Evolutionary conservation across 1,140 invertebrate genomes (phyloP), one percentile per base, ranked within the genome.

Genomic region (Conus betulinus): DNA sequence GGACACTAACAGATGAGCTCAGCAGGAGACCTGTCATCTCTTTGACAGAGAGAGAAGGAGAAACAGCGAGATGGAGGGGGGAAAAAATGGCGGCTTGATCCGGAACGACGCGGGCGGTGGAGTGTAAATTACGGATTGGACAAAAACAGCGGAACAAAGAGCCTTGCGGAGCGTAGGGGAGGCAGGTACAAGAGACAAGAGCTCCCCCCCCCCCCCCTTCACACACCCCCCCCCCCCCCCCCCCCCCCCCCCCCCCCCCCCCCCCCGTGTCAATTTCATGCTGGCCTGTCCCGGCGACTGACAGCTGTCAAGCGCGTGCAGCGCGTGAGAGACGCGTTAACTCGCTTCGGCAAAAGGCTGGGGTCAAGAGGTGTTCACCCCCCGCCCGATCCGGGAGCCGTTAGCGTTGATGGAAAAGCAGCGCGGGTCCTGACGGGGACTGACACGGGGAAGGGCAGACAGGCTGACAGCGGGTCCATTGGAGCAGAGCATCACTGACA

Each of bases 241-340:
- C 39, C 39, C 39, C 39, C 0, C 39, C 39, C 39, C 39, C 39
- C 0, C 39, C 39, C 39, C 39, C 39, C 39, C 0, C 39, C 39
- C 0, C 3, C 39, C 82, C 82, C 55, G 82, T 84, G 82, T 84
- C 82, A 15, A 84, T 84, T 84, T 84, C 82, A 84, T 53, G 82
- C 82, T 53, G 13, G 17, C 82, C 82, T 63, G 82, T 84, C 82
- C n/a, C 82, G 4, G n/a, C n/a, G 82, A 84, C 82, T 84, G 82
- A 84, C 82, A 84, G 82, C 82, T 84, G 82, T 84, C 82, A 84
- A 84, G 82, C 55, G 82, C 82, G 82, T 84, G 82, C 82, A 63
- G 82, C 23, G 82, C 53, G 51, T 23, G 81, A 11, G 78, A 79
- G 78, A 79, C 78, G 78, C 20, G 78, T 79, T 79, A 79, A 79